Evolutionary conservation across 92 coral and sea anemone genomes (phyloP).

Genomic region (Parazoanthus darwini): DNA sequence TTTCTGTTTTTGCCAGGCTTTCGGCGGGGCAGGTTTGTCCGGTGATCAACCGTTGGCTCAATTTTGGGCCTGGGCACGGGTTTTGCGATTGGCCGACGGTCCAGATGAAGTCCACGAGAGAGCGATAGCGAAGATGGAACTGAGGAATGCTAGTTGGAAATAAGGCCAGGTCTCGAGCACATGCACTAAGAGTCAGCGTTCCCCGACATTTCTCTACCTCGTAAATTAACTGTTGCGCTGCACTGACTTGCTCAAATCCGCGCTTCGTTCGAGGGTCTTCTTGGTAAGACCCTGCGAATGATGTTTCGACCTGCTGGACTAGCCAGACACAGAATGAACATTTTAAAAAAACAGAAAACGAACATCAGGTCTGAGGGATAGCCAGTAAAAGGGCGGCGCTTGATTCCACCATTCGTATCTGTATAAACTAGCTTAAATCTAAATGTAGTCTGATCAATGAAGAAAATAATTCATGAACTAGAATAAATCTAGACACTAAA

Average conservation of each 20-base stretch:
- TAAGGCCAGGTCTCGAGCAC: not conserved
- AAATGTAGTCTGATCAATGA: not conserved
- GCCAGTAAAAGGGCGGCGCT: not conserved
- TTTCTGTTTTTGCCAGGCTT: slow-evolving; percentile 56
- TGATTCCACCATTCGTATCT: not conserved
- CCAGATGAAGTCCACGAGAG: slow-evolving; percentile 96
- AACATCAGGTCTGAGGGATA: not conserved
- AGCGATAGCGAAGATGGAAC: slow-evolving; percentile 87
- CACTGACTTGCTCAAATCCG: no score
- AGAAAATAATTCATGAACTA: no score
- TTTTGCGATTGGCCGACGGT: slow-evolving; percentile 95
- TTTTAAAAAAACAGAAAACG: no score
- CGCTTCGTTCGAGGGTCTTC: no score
- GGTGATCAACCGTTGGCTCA: slow-evolving; percentile 93
- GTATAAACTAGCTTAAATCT: not conserved
- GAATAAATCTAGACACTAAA: no score
- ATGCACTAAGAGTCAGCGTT: not conserved
- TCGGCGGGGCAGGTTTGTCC: slow-evolving; percentile 93
- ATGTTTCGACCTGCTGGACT: not conserved
- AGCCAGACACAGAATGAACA: not conserved
- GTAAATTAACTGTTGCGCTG: no score
- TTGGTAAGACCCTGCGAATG: not conserved
- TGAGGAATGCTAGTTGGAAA: slow-evolving; percentile 43
- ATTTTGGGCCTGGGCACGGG: slow-evolving; percentile 91
- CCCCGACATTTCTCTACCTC: not conserved